phyloP scores from a whole-genome alignment of 2,113 vertebrate species.

The Murina feae region DNA sequence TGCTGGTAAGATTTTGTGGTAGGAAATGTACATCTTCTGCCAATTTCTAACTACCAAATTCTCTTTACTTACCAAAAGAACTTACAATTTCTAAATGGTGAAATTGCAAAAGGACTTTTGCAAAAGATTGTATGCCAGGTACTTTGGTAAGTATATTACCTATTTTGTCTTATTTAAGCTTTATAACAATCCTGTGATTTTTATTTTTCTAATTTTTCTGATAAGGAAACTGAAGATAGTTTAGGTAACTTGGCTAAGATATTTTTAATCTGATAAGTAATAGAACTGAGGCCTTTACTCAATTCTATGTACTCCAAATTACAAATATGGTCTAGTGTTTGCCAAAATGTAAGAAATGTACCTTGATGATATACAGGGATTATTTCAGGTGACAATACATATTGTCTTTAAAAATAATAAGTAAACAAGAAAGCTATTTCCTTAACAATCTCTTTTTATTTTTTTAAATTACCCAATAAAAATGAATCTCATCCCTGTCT shows the following conservation, averaged over 20 bases:
- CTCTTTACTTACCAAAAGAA: background rate
- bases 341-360: background rate
- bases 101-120: background rate
- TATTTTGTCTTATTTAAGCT: background rate
- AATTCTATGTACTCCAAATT: background rate
- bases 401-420: background rate
- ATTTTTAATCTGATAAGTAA: background rate
- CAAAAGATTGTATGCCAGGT: background rate
- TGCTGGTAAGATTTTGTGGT: background rate
- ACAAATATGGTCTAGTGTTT: background rate
- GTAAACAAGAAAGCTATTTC: background rate
- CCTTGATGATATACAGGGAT: background rate
- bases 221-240: background rate
- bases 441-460: background rate
- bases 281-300: background rate
- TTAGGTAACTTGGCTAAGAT: background rate
- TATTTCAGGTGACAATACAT: background rate
- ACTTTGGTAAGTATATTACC: background rate
- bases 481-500: background rate
- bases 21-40: background rate
- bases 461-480: background rate
- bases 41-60: background rate
- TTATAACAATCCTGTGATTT: background rate
- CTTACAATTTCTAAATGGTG: background rate
- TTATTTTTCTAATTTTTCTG: background rate